Percentiles rank a stretch among this genome's conserved stretches.
phyloP scores from a whole-genome alignment of 2,888 invertebrate species.

The Apodemia zela region DNA sequence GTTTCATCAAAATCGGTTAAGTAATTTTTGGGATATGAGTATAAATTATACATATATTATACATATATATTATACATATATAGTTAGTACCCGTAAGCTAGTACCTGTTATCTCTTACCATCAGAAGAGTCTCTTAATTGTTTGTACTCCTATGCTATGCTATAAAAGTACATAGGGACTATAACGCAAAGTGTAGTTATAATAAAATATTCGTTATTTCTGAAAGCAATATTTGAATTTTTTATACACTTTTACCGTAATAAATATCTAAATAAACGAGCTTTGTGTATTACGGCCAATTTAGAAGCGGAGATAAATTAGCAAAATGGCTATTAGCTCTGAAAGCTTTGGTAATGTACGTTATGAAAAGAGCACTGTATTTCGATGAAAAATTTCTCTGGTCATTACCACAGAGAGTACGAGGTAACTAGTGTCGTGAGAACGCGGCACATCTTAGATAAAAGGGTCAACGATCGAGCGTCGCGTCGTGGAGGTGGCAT shows the following conservation, averaged over 20 bases:
- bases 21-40: no score
- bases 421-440: conserved; percentile 15
- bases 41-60: no score
- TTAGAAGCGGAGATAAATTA: conserved; percentile 10
- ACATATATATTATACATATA: no score
- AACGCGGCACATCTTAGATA: conserved; percentile 14
- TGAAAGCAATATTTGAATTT: neutral
- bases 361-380: conserved; percentile 14
- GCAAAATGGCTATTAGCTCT: conserved; percentile 13
- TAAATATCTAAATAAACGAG: neutral
- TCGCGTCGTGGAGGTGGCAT: conserved; percentile 13
- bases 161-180: no score
- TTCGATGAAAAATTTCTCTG: conserved; percentile 13
- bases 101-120: no score
- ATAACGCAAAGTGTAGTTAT: neutral
- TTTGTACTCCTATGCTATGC: no score
- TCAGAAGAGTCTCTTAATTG: no score
- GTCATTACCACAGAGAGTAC: conserved; percentile 9
- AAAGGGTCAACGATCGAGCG: conserved; percentile 18
- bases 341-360: conserved; percentile 8
- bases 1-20: no score
- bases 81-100: no score
- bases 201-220: neutral
- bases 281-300: conserved; percentile 4
- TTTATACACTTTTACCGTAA: neutral